phyloP scores from a whole-genome alignment of 2,797 vertebrate species.

The Lacerta bilineata region DNA sequence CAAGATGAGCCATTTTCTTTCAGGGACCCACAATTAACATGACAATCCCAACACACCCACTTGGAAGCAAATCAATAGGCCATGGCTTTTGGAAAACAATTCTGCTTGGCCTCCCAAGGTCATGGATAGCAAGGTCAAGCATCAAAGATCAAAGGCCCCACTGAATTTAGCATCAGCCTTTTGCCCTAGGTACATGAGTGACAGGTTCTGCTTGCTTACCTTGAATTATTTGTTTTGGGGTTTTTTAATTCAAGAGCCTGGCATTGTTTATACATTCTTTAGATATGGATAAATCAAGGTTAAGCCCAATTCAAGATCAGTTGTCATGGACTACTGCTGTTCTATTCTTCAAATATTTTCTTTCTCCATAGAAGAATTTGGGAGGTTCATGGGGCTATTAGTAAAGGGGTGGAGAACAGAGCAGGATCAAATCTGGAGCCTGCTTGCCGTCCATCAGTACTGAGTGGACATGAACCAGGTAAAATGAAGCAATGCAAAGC shows the following conservation, averaged over 20 bases:
- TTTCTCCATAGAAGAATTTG: background rate
- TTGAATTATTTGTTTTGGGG: constrained; percentile 27
- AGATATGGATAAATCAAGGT: constrained; percentile 33
- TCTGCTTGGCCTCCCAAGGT: constrained; percentile 58
- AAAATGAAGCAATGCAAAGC: background rate
- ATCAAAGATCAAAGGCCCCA: constrained; percentile 61
- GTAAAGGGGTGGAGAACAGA: background rate
- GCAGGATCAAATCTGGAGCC: background rate
- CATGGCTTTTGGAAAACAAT: constrained; percentile 41
- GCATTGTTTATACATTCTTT: constrained; percentile 19
- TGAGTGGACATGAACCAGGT: background rate
- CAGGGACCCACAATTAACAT: constrained; percentile 58
- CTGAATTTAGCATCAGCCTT: constrained; percentile 26
- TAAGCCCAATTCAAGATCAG: constrained; percentile 37
- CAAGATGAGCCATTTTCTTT: constrained; percentile 24
- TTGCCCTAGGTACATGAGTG: constrained; percentile 42
- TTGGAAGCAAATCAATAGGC: constrained; percentile 54
- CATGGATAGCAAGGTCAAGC: constrained; percentile 65
- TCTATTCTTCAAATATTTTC: background rate
- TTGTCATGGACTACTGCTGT: background rate
- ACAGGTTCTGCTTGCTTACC: constrained; percentile 33
- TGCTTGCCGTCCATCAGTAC: background rate
- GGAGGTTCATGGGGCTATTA: background rate
- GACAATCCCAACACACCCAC: constrained; percentile 50
- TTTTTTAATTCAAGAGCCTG: constrained; percentile 15